Base-by-base conservation (phyloP, 1,140 invertebrate genomes). In the Trigoniulus corallinus region DNA sequence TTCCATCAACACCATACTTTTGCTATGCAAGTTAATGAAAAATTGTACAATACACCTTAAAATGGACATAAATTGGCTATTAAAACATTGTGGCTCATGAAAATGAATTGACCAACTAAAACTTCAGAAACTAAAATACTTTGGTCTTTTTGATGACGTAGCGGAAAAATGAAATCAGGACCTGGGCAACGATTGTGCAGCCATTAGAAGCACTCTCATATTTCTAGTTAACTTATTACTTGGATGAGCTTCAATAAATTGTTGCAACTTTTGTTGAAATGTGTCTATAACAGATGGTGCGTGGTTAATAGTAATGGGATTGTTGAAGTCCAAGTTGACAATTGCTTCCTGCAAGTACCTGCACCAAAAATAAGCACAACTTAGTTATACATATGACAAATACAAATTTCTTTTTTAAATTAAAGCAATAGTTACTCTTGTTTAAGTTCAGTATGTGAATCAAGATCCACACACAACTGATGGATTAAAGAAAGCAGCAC, bases 401-500 rank as follows among this genome's bases (percentile, higher is more conserved):
- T 39, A 47, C 49, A 24, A 47, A 49, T 40, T 47, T 21, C 48
- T 25, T 27, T 47, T 22, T 21, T 20, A 21, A 49, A 7, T 12
- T 47, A 41, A 10, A 49, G 12, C 12, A 7, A 23, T 40, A 43
- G 62, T 61, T 70, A 92, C 87, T 79, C 85, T 56, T 86, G 76
- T 66, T 93, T 94, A 2, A 89, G 71, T 58, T 86, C 83, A n/a
- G 84, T 87, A 59, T 88, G 78, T 48, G 79, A 74, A 24, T 72
- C 72, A 64, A 96, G 76, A 64, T 94, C 87, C 1, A 84, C 81
- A 2, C 86, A 84, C 2, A 96, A 74, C 63, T 96, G 91, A 65
- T 93, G 88, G 55, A 95, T 84, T 1, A 96, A 73, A 1, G 88
- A 92, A 24, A 96, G 69, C 47, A 95, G 71, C 37, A 93, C 86